Percentiles rank a stretch among this genome's conserved stretches.
phyloP scores from a whole-genome alignment of 2,113 vertebrate species.

The Hepsetus odoe region DNA sequence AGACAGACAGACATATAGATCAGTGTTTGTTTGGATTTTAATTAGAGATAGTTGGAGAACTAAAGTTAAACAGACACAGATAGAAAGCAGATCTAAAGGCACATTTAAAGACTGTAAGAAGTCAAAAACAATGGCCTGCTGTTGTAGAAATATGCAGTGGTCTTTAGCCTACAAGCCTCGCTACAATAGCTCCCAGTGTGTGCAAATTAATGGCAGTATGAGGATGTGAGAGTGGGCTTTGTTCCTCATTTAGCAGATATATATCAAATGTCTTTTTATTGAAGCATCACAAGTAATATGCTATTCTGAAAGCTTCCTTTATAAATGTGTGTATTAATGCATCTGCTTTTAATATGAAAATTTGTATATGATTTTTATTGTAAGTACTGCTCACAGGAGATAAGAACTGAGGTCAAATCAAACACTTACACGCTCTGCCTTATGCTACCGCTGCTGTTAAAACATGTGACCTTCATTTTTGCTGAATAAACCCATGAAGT shows the following conservation, averaged over 20 bases:
- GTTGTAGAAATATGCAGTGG: constrained; percentile 59
- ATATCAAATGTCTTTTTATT: neutral
- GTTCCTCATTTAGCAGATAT: constrained; percentile 32
- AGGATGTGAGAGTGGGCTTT: constrained; percentile 36
- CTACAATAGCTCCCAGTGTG: constrained; percentile 38
- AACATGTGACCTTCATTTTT: too few species aligned
- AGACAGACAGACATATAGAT: too few species aligned
- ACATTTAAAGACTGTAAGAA: constrained; percentile 23
- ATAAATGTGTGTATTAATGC: neutral
- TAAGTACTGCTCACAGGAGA: neutral
- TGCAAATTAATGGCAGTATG: neutral
- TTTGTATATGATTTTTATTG: neutral
- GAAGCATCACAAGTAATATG: neutral
- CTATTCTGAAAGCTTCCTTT: neutral
- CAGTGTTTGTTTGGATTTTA: too few species aligned
- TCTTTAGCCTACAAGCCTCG: constrained; percentile 51
- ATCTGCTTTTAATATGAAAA: neutral
- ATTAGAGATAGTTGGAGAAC: too few species aligned
- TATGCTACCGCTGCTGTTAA: neutral
- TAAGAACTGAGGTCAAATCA: neutral
- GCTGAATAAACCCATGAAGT: neutral
- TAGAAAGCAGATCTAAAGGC: neutral
- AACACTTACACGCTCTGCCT: too few species aligned
- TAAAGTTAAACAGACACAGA: neutral
- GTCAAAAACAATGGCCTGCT: constrained; percentile 59